Conservation (phyloP, 2,113 vertebrate species). For the Malaclemys terrapin region DNA sequence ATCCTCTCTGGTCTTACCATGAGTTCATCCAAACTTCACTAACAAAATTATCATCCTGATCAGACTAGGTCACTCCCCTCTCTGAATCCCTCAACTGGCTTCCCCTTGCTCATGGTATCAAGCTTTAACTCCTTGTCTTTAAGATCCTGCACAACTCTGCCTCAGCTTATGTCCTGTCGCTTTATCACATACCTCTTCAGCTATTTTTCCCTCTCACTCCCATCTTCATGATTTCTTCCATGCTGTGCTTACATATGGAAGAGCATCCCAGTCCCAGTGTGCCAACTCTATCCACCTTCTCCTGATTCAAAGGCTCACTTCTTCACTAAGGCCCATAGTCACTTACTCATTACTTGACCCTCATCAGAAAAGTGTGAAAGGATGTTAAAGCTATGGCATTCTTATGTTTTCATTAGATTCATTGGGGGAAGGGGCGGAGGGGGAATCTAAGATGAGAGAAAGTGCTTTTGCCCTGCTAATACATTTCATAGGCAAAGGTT, state of each 20-base stretch:
- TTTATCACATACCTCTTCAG: constrained; percentile 3
- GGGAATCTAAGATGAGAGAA: not conserved
- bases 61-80: not conserved
- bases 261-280: not conserved
- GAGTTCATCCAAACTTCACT: not conserved
- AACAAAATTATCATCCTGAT: not conserved
- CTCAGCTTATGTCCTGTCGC: not conserved
- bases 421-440: rapidly evolving
- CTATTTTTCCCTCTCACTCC: not conserved
- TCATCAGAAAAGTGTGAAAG: not conserved
- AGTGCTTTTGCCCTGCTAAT: not conserved
- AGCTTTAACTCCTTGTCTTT: not conserved
- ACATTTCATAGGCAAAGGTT: not conserved
- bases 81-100: not conserved
- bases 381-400: not conserved
- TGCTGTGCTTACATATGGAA: not conserved
- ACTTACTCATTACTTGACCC: not conserved
- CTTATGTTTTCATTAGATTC: not conserved
- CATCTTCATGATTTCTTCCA: constrained; percentile 3
- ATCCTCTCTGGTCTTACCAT: not conserved
- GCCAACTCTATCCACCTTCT: not conserved
- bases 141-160: not conserved
- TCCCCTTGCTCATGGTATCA: not conserved
- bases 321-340: not conserved
- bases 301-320: not conserved